Base-by-base conservation (phyloP, 2,113 vertebrate genomes). In the Urocolius indicus region DNA sequence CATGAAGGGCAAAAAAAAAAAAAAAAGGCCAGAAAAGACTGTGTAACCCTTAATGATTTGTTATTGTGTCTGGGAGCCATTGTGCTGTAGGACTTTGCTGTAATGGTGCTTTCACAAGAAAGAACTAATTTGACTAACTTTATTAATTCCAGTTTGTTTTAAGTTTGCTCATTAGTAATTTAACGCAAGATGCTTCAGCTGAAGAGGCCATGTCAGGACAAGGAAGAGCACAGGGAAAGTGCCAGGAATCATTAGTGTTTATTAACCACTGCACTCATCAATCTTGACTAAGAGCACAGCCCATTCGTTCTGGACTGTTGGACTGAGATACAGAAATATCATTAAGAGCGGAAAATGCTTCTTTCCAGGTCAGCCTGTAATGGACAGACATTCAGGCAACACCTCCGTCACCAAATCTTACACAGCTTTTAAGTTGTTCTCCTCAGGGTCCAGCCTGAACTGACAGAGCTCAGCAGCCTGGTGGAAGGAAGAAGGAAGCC, bases 121-220 rank as follows among this genome's bases (percentile, higher is more conserved):
- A 80, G 83, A 94, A 81, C 93, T 93, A 89, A 89, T 94, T 96
- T 84, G 68, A 76, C 95, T 93, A 93, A 95, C 93, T 95, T 96
- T 97, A 96, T 96, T 95, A 94, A 94, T 96, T 94, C 95, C 92
- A 87, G 92, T 97, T 96, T 97, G 94, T 94, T 97, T 97, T 97
- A 97, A 96, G 86, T 97, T 96, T 96, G 96, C 95, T 97, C 95
- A 95, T 96, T 95, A 96, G 96, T 95, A 95, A 96, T 96, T 95
- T 97, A 97, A 96, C 41, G 87, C 94, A 92, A 87, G 94, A 95
- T 95, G 95, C 92, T 95, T 95, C 93, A 85, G 95, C 93, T 92
- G 59, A 75, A 90, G 94, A 95, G 96, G 91, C 93, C 97, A 55
- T 73, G 89, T 89, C 94, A 93, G 90, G 94, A 95, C 71, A 79